These are phyloP conservation scores for Noctuana brunneofusca DNA, from an alignment of 2,888 invertebrate species.

Conservation along the genomic window DNA sequence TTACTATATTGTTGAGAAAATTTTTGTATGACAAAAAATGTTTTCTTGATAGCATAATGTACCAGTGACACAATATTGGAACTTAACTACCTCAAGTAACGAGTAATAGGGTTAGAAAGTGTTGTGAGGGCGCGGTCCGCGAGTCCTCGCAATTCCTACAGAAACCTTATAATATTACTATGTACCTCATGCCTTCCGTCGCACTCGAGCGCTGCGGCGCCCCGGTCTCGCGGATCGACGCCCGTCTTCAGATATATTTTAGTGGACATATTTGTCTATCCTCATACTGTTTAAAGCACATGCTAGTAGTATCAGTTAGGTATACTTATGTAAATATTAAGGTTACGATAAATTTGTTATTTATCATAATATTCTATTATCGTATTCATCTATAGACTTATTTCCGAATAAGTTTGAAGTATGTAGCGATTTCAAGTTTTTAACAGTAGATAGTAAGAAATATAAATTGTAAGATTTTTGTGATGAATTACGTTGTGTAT, in stretches of 20 bases:
- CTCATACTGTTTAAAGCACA: constrained; percentile 71
- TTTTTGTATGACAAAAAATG: constrained; percentile 66
- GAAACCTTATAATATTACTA: constrained; percentile 37
- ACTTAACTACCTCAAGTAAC: constrained; percentile 80
- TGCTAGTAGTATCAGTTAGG: constrained; percentile 68
- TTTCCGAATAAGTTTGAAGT: constrained; percentile 75
- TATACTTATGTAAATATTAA: constrained; percentile 74
- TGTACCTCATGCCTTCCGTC: constrained; percentile 44
- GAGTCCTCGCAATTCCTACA: constrained; percentile 40
- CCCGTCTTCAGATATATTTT: constrained; percentile 58
- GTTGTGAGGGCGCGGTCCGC: constrained; percentile 53
- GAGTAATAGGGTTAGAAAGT: constrained; percentile 65
- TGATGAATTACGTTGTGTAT: constrained; percentile 73
- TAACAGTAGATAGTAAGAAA: constrained; percentile 63
- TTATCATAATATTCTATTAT: constrained; percentile 74
- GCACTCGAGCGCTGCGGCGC: background rate
- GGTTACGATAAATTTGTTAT: constrained; percentile 74
- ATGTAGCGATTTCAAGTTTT: constrained; percentile 73
- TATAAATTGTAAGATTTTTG: constrained; percentile 65
- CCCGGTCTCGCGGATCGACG: constrained; percentile 38
- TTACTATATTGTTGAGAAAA: constrained; percentile 70
- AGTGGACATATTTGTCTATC: constrained; percentile 66
- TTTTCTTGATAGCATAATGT: constrained; percentile 71
- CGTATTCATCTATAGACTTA: constrained; percentile 75
- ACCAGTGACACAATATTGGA: constrained; percentile 67